These are phyloP conservation scores for Recurvirostra avosetta DNA, from an alignment of 2,113 vertebrate species.

Conservation along the genomic window DNA sequence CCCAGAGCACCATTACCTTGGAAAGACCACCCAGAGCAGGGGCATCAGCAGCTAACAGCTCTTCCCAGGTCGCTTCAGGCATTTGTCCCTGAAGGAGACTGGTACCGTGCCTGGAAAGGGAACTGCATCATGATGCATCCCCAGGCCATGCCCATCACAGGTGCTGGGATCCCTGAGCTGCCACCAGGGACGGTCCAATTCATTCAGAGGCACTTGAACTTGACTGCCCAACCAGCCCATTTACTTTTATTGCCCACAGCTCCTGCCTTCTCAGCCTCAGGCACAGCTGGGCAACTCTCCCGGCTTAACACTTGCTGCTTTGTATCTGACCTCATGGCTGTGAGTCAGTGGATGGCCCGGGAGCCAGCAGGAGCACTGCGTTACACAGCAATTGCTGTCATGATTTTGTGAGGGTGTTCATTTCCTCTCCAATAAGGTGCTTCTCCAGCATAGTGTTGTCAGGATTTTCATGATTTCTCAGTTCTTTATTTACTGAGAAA, in stretches of 20 bases:
- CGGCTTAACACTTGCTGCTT: neutral
- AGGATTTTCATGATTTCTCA: neutral
- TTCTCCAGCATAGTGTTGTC: neutral
- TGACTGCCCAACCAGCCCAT: neutral
- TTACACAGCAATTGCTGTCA: neutral
- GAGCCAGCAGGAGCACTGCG: neutral
- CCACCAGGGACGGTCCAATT: neutral
- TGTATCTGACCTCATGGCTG: neutral
- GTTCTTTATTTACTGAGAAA: neutral
- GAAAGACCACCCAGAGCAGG: neutral
- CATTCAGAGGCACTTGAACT: neutral
- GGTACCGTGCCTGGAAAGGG: neutral
- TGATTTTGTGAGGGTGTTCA: neutral
- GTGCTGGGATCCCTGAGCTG: neutral
- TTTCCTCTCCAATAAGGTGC: neutral
- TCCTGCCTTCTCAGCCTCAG: neutral
- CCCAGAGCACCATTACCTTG: neutral
- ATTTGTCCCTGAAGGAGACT: neutral
- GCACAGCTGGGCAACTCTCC: accelerated
- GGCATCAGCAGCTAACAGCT: neutral
- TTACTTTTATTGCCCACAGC: neutral
- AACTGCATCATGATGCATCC: neutral
- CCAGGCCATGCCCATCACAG: neutral
- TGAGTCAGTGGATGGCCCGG: neutral
- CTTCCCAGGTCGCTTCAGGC: neutral